These are phyloP conservation scores for Platichthys flesus DNA, from an alignment of 2,113 vertebrate genomes.

Conservation along the genomic window DNA sequence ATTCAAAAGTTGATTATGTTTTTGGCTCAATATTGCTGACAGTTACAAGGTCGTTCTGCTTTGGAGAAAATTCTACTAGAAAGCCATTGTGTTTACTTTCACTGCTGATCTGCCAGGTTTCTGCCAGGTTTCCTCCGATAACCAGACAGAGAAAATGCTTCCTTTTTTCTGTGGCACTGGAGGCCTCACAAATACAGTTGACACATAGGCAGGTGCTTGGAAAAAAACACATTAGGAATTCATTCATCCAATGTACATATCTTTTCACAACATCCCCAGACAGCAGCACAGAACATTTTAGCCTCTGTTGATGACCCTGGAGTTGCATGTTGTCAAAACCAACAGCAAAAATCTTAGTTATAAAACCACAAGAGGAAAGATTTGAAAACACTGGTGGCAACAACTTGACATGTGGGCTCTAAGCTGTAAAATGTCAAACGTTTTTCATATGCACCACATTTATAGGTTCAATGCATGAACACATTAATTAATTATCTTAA, in stretches of 20 bases:
- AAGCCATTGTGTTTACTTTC: slow-evolving; percentile 39
- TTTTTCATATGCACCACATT: not conserved
- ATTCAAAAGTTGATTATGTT: slow-evolving; percentile 68
- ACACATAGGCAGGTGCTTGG: slow-evolving; percentile 34
- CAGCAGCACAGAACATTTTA: slow-evolving; percentile 49
- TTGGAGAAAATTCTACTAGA: slow-evolving; percentile 52
- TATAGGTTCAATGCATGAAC: not conserved
- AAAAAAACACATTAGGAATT: slow-evolving; percentile 49
- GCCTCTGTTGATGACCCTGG: slow-evolving; percentile 45
- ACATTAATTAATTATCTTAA: not conserved
- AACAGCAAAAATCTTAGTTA: slow-evolving; percentile 52
- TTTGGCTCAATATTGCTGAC: slow-evolving; percentile 60
- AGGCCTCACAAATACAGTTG: slow-evolving; percentile 43
- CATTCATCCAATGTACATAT: slow-evolving; percentile 48
- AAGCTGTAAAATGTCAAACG: not conserved
- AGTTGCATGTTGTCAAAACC: slow-evolving; percentile 53
- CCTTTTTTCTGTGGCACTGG: slow-evolving; percentile 15
- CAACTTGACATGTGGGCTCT: not conserved
- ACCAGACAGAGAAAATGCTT: slow-evolving; percentile 28
- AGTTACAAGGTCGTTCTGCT: slow-evolving; percentile 64
- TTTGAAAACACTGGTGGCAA: not conserved
- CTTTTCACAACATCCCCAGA: slow-evolving; percentile 49
- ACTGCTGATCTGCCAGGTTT: slow-evolving; percentile 28
- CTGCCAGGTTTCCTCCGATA: slow-evolving; percentile 41
- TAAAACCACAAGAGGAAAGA: slow-evolving; percentile 51